phyloP scores from a whole-genome alignment of 1,140 invertebrate species.

The Rhyacophila brunnea region DNA sequence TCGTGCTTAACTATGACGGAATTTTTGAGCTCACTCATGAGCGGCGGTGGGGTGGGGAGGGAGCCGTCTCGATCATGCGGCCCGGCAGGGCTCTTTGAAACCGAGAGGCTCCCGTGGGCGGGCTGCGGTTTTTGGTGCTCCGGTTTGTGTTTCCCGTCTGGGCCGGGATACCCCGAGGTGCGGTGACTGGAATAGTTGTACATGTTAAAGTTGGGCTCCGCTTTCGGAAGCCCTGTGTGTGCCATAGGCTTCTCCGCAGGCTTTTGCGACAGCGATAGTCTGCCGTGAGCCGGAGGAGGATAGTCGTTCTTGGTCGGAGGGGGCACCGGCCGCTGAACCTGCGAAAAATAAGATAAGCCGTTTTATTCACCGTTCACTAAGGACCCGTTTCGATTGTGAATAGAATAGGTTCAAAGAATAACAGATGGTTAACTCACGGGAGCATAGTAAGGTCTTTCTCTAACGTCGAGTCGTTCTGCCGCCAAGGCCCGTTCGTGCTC shows the following conservation, averaged over 20 bases:
- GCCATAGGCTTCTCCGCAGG: slow-evolving; percentile 56
- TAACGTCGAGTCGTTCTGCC: slow-evolving; percentile 1
- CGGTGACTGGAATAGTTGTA: slow-evolving; percentile 67
- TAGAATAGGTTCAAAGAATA: too few species aligned
- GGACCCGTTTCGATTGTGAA: too few species aligned
- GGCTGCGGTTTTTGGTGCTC: slow-evolving; percentile 40
- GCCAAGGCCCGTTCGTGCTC: neutral
- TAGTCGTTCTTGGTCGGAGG: slow-evolving; percentile 58
- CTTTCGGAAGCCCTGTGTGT: slow-evolving; percentile 64
- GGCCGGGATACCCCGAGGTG: slow-evolving; percentile 18
- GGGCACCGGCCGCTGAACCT: slow-evolving; percentile 48
- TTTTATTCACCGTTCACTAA: too few species aligned
- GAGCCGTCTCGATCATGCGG: slow-evolving; percentile 57
- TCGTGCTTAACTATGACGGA: slow-evolving; percentile 79
- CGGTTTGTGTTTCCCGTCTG: slow-evolving; percentile 23
- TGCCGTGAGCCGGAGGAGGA: slow-evolving; percentile 58
- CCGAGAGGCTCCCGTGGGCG: slow-evolving; percentile 36
- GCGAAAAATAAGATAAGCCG: slow-evolving; percentile 11
- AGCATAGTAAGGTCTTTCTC: slow-evolving; percentile 25
- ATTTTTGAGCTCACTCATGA: slow-evolving; percentile 68
- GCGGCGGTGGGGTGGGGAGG: slow-evolving; percentile 59
- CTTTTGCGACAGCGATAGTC: slow-evolving; percentile 46
- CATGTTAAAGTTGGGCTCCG: slow-evolving; percentile 71
- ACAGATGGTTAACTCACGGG: slow-evolving; percentile 16
- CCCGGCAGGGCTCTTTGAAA: slow-evolving; percentile 43